Conservation (phyloP, 2,113 vertebrate species). For the Cryptomyrus ogoouensis region DNA sequence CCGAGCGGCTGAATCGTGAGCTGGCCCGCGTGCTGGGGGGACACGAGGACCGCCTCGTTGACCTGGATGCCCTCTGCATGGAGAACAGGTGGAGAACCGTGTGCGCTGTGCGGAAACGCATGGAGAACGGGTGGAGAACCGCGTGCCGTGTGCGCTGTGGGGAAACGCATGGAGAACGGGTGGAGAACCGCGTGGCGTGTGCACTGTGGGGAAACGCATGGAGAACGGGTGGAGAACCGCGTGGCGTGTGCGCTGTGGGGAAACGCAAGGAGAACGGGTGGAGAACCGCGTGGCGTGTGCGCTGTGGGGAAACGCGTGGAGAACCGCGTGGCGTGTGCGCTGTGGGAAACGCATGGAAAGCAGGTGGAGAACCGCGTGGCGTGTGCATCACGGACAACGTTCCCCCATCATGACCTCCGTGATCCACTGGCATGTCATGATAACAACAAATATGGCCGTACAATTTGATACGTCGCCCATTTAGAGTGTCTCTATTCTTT, state of each 20-base stretch:
- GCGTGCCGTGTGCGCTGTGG: not conserved
- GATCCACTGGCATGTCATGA: not conserved
- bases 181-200: slow-evolving; percentile 20
- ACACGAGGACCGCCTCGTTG: slow-evolving; percentile 80
- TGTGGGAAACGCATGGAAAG: not conserved
- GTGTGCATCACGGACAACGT: not conserved
- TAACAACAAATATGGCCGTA: not conserved
- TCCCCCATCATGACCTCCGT: not conserved
- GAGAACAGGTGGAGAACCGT: slow-evolving; percentile 76
- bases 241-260: not conserved
- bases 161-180: slow-evolving; percentile 86
- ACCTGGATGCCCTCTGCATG: slow-evolving; percentile 90
- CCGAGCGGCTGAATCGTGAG: slow-evolving; percentile 84
- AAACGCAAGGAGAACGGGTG: slow-evolving; percentile 88
- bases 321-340: not conserved
- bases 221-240: not conserved
- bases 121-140: not conserved
- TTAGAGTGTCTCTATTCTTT: not conserved
- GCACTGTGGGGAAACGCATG: not conserved
- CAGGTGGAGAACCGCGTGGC: not conserved
- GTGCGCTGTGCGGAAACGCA: not conserved
- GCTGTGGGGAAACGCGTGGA: not conserved
- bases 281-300: not conserved
- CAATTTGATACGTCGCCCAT: not conserved
- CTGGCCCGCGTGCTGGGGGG: slow-evolving; percentile 87